Percentiles rank a stretch among this genome's conserved stretches.
These are phyloP conservation scores for Chrysemys picta DNA, from an alignment of 2,113 vertebrate genomes.

Conservation along the genomic window DNA sequence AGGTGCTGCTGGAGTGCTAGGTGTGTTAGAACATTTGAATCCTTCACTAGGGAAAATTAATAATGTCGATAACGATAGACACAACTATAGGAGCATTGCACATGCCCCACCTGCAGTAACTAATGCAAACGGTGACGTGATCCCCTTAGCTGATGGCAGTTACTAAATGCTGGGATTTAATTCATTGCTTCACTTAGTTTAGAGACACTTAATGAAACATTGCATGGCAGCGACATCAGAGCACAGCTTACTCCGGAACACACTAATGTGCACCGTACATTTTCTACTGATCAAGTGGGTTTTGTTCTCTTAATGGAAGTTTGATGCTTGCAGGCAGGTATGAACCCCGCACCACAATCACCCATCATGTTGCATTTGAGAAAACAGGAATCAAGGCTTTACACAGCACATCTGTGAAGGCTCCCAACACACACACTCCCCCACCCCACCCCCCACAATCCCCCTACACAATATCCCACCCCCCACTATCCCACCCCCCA, in stretches of 20 bases:
- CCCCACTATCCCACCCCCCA: too few species aligned
- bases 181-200: not conserved
- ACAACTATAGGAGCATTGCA: fast-evolving
- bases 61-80: fast-evolving
- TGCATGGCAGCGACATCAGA: not conserved
- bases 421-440: too few species aligned
- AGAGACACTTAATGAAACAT: not conserved
- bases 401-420: too few species aligned
- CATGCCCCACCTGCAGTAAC: fast-evolving
- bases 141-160: not conserved
- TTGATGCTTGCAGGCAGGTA: not conserved
- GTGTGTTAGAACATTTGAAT: not conserved
- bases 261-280: not conserved
- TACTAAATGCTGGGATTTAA: fast-evolving
- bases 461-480: too few species aligned
- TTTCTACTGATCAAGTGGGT: not conserved
- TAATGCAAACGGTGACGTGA: fast-evolving
- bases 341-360: not conserved
- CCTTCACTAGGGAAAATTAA: not conserved
- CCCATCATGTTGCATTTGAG: not conserved
- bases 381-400: not conserved
- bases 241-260: not conserved
- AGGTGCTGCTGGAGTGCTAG: not conserved
- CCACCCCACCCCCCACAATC: too few species aligned
- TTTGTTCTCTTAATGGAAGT: not conserved